A percentile compares a stretch with the other conserved stretches of the same genome.
phyloP scores from a whole-genome alignment of 2,797 vertebrate species.

The Tiaroga cobitis region DNA sequence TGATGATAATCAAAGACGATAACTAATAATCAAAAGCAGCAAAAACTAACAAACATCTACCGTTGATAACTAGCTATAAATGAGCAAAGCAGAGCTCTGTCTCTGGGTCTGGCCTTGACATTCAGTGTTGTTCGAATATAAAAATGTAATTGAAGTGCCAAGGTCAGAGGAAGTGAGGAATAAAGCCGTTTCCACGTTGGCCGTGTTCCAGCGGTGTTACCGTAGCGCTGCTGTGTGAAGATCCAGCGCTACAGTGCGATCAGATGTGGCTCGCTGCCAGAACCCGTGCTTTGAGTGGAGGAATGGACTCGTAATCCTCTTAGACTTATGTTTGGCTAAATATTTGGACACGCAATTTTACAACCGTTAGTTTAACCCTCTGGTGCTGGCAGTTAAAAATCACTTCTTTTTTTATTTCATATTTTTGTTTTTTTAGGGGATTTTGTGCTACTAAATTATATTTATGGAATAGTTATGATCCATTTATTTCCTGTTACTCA shows the following conservation, averaged over 20 bases:
- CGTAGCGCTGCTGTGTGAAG: slow-evolving; percentile 24
- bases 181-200: slow-evolving; percentile 25
- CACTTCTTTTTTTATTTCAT: not conserved
- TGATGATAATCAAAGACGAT: slow-evolving; percentile 3
- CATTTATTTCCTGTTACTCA: not conserved
- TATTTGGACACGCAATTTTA: slow-evolving; percentile 33
- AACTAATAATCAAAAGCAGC: not conserved
- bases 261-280: slow-evolving; percentile 40
- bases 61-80: slow-evolving; percentile 42
- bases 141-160: slow-evolving; percentile 50
- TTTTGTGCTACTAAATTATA: not conserved
- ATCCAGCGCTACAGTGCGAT: slow-evolving; percentile 42
- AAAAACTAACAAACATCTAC: not conserved
- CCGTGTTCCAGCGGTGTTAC: slow-evolving; percentile 44
- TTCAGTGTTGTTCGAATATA: slow-evolving; percentile 18
- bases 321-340: not conserved
- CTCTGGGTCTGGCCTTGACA: slow-evolving; percentile 40
- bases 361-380: not conserved
- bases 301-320: slow-evolving; percentile 46
- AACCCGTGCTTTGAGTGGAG: not conserved
- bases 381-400: too few relatives aligned
- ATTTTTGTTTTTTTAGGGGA: too few relatives aligned
- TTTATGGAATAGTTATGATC: not conserved
- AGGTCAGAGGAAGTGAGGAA: slow-evolving; percentile 53
- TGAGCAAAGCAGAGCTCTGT: not conserved